Conservation (phyloP, 2,797 vertebrate species). For the Dendrocincla tyrannina region DNA sequence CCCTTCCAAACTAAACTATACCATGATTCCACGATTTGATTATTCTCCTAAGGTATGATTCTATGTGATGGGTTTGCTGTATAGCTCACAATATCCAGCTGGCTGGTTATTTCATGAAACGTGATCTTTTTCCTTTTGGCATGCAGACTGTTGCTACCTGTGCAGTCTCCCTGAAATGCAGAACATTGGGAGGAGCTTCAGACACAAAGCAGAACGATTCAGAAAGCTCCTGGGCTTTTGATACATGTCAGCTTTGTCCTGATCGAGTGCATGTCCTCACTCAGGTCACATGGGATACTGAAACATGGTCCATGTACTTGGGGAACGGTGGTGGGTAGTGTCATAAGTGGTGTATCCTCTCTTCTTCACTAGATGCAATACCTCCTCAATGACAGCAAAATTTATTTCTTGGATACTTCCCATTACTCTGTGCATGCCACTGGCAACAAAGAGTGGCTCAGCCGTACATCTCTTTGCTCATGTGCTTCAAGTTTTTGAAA, state of each 20-base stretch:
- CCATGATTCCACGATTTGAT: not conserved
- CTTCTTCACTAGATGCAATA: not conserved
- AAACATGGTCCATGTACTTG: rapidly evolving
- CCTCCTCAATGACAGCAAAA: not conserved
- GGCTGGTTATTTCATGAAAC: not conserved
- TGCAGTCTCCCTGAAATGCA: not conserved
- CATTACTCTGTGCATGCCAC: not conserved
- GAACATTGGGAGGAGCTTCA: not conserved
- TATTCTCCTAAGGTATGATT: not conserved
- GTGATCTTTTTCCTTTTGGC: not conserved
- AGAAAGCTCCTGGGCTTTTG: not conserved
- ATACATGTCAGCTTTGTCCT: not conserved
- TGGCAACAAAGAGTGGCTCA: not conserved
- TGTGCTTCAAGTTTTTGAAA: not conserved
- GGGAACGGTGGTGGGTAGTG: not conserved
- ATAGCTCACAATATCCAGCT: not conserved
- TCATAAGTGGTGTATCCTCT: not conserved
- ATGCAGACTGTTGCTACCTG: not conserved
- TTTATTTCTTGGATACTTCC: not conserved
- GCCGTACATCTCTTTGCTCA: not conserved
- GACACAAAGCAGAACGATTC: not conserved
- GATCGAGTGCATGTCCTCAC: not conserved
- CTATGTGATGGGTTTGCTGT: not conserved
- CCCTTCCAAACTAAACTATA: not conserved
- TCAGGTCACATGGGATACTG: not conserved